Conservation (phyloP, 2,113 vertebrate genomes). For the Oreochromis tanganicae region DNA sequence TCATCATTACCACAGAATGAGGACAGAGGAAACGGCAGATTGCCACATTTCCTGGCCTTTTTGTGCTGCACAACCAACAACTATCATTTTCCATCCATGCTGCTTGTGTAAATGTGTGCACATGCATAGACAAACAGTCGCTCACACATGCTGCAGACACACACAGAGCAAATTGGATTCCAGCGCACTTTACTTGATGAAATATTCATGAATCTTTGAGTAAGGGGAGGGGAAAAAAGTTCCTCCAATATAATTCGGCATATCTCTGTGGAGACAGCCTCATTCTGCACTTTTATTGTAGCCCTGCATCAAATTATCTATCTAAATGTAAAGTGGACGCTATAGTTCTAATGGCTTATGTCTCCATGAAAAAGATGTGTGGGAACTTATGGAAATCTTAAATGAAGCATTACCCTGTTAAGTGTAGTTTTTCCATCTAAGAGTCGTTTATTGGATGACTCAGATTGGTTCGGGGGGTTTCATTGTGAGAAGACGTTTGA, state of each 20-base stretch:
- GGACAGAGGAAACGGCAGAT: slow-evolving; percentile 22
- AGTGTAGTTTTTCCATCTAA: not conserved
- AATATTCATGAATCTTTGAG: slow-evolving; percentile 65
- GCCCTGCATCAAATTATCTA: slow-evolving; percentile 46
- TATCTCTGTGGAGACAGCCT: slow-evolving; percentile 19
- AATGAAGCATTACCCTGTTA: not conserved
- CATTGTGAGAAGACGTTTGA: not conserved
- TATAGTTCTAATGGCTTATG: not conserved
- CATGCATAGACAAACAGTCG: not conserved
- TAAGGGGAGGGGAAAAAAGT: not conserved
- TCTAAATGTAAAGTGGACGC: slow-evolving; percentile 61
- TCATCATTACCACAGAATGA: slow-evolving; percentile 12
- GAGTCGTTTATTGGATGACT: slow-evolving; percentile 21
- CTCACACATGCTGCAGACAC: not conserved
- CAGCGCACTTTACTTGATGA: slow-evolving; percentile 41
- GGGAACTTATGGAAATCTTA: slow-evolving; percentile 9
- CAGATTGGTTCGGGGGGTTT: slow-evolving; percentile 16
- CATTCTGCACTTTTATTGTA: slow-evolving; percentile 17
- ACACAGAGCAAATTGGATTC: slow-evolving; percentile 46
- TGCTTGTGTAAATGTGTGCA: not conserved
- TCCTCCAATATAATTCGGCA: slow-evolving; percentile 19
- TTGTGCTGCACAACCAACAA: not conserved
- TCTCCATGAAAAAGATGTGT: not conserved
- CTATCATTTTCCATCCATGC: slow-evolving; percentile 7
- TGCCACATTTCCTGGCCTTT: slow-evolving; percentile 14